These are phyloP conservation scores for Microctenopoma steveboyesi DNA, from an alignment of 2,797 vertebrate genomes.

Conservation along the genomic window DNA sequence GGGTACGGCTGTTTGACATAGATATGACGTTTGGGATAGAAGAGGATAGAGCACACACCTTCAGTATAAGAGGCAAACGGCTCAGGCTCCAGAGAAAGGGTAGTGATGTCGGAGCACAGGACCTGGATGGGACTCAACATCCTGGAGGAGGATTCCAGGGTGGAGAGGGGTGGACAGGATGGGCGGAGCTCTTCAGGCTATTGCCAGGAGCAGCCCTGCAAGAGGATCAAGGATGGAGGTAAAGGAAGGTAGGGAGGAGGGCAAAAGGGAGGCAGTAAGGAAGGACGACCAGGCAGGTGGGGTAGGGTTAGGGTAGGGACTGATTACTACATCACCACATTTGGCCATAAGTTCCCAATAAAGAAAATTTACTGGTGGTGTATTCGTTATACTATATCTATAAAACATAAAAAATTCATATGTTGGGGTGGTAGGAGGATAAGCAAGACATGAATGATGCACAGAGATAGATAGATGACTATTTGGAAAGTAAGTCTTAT, in stretches of 20 bases:
- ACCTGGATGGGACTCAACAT: slow-evolving; percentile 88
- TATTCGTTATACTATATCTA: slow-evolving; percentile 39
- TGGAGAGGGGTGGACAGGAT: slow-evolving; percentile 82
- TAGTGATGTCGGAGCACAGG: slow-evolving; percentile 86
- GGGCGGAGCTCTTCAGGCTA: slow-evolving; percentile 85
- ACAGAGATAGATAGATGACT: slow-evolving; percentile 42
- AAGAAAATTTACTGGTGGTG: slow-evolving; percentile 41
- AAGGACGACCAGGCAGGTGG: slow-evolving; percentile 37
- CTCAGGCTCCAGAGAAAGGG: slow-evolving; percentile 86
- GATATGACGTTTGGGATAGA: slow-evolving; percentile 64
- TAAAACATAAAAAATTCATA: slow-evolving; percentile 44
- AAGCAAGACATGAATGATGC: slow-evolving; percentile 47
- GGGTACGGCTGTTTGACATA: slow-evolving; percentile 48
- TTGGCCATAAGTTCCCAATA: slow-evolving; percentile 64
- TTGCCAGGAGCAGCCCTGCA: slow-evolving; percentile 86
- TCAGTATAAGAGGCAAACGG: slow-evolving; percentile 87
- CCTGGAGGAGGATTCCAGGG: slow-evolving; percentile 84
- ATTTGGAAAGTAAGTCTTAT: slow-evolving; percentile 28
- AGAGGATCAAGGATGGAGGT: slow-evolving; percentile 79
- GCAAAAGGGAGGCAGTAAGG: slow-evolving; percentile 49
- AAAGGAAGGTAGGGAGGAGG: slow-evolving; percentile 36
- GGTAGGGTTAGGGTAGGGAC: slow-evolving; percentile 57
- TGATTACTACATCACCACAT: slow-evolving; percentile 78
- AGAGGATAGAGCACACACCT: slow-evolving; percentile 83
- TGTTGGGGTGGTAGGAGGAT: slow-evolving; percentile 37